Conservation (phyloP, 1,140 invertebrate genomes). For the Magallana angulata region DNA sequence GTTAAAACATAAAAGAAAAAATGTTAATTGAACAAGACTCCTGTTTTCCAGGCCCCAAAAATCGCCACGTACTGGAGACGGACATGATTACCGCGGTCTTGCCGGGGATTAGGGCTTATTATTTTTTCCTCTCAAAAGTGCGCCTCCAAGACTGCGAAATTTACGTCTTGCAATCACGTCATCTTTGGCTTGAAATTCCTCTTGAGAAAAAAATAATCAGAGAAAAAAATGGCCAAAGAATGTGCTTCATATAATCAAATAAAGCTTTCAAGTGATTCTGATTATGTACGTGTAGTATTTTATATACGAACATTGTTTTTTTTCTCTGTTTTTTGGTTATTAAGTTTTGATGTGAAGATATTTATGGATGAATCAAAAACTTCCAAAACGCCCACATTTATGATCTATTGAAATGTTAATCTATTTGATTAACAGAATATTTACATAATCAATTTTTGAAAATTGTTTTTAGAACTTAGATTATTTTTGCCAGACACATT, state of each 20-base stretch:
- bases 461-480: neutral
- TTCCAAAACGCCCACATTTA: no score
- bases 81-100: neutral
- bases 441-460: neutral
- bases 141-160: constrained; percentile 17
- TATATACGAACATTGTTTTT: no score
- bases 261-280: no score
- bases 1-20: constrained; percentile 37
- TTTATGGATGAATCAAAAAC: no score
- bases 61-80: constrained; percentile 2
- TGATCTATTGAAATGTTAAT: no score
- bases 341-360: no score
- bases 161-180: constrained; percentile 3
- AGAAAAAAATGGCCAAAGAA: no score
- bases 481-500: neutral
- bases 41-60: neutral
- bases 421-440: no score
- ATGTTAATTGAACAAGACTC: constrained; percentile 38
- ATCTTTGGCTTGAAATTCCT: neutral
- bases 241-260: no score
- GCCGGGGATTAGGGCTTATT: neutral
- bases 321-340: no score
- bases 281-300: no score
- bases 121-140: constrained; percentile 26
- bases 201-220: neutral